A percentile compares a stretch with the other conserved stretches of the same genome.
Conservation (phyloP, 2,888 invertebrate species). For the Melanostoma scalare region DNA sequence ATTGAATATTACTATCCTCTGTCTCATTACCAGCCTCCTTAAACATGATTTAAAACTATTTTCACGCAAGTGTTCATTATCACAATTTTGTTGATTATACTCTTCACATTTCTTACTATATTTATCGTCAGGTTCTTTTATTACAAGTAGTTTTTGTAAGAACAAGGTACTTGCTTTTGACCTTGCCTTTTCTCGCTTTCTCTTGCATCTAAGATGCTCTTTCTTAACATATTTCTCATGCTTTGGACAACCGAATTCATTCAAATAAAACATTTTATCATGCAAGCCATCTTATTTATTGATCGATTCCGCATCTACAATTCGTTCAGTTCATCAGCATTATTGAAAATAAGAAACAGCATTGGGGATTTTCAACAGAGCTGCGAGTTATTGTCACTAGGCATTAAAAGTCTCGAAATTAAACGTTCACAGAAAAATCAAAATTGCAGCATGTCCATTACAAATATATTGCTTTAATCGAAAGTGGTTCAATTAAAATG, state of each 20-base stretch:
- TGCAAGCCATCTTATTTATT: conserved; percentile 81
- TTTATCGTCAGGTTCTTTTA: conserved; percentile 73
- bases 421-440: too few relatives aligned
- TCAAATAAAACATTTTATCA: conserved; percentile 81
- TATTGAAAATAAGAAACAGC: conserved; percentile 79
- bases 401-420: too few relatives aligned
- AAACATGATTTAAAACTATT: conserved; percentile 60
- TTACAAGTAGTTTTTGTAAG: conserved; percentile 24
- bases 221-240: conserved; percentile 80
- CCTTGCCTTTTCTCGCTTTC: conserved; percentile 74
- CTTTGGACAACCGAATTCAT: conserved; percentile 81
- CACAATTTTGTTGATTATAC: conserved; percentile 68
- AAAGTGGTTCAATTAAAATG: too few relatives aligned
- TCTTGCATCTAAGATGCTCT: conserved; percentile 77
- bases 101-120: conserved; percentile 47
- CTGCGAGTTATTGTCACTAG: too few relatives aligned
- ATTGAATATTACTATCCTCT: conserved; percentile 40
- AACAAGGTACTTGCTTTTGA: conserved; percentile 55
- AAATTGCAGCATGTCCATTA: too few relatives aligned
- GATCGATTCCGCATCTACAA: conserved; percentile 80
- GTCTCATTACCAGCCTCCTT: conserved; percentile 52
- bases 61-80: conserved; percentile 72
- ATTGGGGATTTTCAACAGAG: background rate
- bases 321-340: conserved; percentile 78
- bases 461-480: too few relatives aligned